phyloP scores from a whole-genome alignment of 2,113 vertebrate species.

The Pungitius pungitius region DNA sequence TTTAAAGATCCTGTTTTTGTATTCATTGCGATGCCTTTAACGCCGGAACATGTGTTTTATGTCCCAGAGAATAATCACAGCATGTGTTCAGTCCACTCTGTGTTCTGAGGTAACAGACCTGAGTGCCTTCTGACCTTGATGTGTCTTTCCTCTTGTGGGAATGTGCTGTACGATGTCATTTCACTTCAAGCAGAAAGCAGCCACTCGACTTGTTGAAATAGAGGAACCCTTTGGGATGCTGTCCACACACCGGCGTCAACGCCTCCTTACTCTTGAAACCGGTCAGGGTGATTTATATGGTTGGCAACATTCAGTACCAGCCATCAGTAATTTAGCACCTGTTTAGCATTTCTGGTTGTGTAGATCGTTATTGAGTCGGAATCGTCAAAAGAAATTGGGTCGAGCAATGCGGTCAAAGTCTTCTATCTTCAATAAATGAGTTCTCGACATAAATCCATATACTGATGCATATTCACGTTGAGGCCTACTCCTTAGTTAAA shows the following conservation, averaged over 20 bases:
- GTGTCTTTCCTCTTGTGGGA: slow-evolving; percentile 35
- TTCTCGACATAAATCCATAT: not conserved
- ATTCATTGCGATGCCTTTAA: slow-evolving; percentile 36
- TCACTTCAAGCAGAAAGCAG: slow-evolving; percentile 25
- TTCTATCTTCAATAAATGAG: too few species aligned
- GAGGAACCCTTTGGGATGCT: slow-evolving; percentile 21
- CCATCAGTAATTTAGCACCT: not conserved
- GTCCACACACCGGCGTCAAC: not conserved
- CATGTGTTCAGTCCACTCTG: slow-evolving; percentile 15
- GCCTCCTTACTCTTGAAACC: slow-evolving; percentile 7
- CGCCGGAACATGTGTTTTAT: slow-evolving; percentile 37
- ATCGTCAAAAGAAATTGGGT: not conserved
- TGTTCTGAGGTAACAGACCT: slow-evolving; percentile 30
- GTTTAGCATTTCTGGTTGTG: not conserved
- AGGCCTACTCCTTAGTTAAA: not conserved
- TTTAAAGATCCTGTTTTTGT: slow-evolving; percentile 29
- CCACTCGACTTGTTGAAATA: slow-evolving; percentile 9
- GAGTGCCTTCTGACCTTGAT: slow-evolving; percentile 47
- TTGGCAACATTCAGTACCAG: not conserved
- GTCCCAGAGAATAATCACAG: slow-evolving; percentile 42
- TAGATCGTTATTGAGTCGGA: not conserved
- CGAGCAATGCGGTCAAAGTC: not conserved
- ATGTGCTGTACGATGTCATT: slow-evolving; percentile 32
- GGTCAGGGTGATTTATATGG: slow-evolving; percentile 3
- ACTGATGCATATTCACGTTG: not conserved